These are phyloP conservation scores for Aplodontia rufa DNA, from an alignment of 2,113 vertebrate species.

Conservation along the genomic window DNA sequence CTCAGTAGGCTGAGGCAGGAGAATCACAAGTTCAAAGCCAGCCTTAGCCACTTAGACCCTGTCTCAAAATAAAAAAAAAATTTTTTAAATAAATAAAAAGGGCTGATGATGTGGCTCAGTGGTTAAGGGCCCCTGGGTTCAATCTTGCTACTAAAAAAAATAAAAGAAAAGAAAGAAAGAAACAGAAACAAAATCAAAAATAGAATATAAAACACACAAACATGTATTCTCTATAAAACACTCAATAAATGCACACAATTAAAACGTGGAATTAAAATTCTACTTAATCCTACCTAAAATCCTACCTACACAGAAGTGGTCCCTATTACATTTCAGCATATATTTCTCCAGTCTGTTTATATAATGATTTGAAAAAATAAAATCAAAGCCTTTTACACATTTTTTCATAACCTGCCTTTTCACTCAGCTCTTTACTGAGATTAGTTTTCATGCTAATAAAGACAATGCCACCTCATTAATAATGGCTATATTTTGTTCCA, in stretches of 20 bases:
- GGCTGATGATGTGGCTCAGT: too few species aligned
- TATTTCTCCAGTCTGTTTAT: constrained; percentile 7
- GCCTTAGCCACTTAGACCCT: too few species aligned
- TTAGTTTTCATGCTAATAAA: background rate
- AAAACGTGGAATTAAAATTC: background rate
- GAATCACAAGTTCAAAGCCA: too few species aligned
- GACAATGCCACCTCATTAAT: background rate
- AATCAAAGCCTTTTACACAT: background rate
- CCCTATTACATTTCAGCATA: background rate
- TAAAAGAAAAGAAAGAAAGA: too few species aligned
- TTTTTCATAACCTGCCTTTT: background rate
- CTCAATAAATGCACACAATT: background rate
- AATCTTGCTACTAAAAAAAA: too few species aligned
- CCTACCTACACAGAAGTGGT: background rate
- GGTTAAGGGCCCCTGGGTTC: too few species aligned
- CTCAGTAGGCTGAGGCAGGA: too few species aligned
- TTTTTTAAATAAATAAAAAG: too few species aligned
- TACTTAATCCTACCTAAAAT: too few species aligned
- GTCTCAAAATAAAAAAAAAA: too few species aligned
- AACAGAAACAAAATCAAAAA: too few species aligned
- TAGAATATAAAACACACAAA: too few species aligned
- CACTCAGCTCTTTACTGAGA: background rate
- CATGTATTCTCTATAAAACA: background rate
- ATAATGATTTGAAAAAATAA: background rate
- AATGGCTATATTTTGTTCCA: background rate